Evolutionary conservation across 2,888 invertebrate genomes (phyloP), one percentile per base, ranked within the genome.

Genomic region (Acrobasis consociella): DNA sequence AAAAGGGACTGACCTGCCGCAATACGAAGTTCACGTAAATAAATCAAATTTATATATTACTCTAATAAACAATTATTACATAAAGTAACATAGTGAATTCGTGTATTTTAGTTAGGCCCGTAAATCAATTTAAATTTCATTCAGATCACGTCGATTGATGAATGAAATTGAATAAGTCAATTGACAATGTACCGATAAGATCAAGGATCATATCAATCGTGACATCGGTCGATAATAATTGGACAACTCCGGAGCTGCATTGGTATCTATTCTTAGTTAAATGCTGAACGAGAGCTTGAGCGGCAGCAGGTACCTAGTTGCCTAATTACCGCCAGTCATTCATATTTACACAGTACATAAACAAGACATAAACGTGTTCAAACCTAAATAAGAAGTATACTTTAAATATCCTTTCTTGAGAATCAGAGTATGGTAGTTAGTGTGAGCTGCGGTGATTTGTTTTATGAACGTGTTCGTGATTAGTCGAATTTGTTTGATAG

Each of bases 401-500:
- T 5, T 46, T 3, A n/a, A 13, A 46, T 13, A 13, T 11, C n/a
- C 1, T 13, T 11, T 46, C n/a, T 46, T 46, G 7, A 13, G 13
- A 46, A n/a, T 11, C 1, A 46, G 46, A 11, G n/a, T 46, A 13
- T 46, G 5, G 46, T 11, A 13, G n/a, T 13, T 37, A 37, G 15
- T n/a, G n/a, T 22, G 31, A 53, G 22, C 50, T 50, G 56, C 11
- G 49, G n/a, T 13, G 46, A 56, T 62, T 56, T 37, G 22, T 52
- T 58, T 59, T 31, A 64, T 63, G 62, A 49, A 51, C 64, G 49
- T 62, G 61, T 63, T 64, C 63, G 72, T 74, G 69, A 70, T 77
- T 73, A 80, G 72, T 77, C 76, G 76, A 82, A 78, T 81, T 78
- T 70, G 69, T 67, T 73, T 72, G 72, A 74, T 73, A 77, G 68